Percentiles rank a stretch among this genome's conserved stretches.
These are phyloP conservation scores for Tanytarsus gracilentus DNA, from an alignment of 2,888 invertebrate genomes.

Conservation along the genomic window DNA sequence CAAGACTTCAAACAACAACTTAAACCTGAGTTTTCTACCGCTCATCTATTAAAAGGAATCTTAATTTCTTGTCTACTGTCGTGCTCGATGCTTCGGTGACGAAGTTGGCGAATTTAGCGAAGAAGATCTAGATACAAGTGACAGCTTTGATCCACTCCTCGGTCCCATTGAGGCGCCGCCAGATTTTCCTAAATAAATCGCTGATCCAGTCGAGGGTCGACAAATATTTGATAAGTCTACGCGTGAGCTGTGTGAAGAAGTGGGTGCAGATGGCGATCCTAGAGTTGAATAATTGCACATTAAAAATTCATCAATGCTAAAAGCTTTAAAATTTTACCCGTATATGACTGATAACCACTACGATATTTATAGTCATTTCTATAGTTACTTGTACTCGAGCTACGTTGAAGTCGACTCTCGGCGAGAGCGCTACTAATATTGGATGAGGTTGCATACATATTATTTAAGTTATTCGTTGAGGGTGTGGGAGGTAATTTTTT, in stretches of 20 bases:
- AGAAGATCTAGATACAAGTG: slow-evolving; percentile 14
- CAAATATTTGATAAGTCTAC: slow-evolving; percentile 54
- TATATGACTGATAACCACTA: slow-evolving; percentile 56
- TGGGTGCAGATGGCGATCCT: slow-evolving; percentile 56
- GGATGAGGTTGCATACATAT: slow-evolving; percentile 33
- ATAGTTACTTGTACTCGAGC: slow-evolving; percentile 30
- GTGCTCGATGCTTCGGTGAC: slow-evolving; percentile 18
- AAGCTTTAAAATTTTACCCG: slow-evolving; percentile 43
- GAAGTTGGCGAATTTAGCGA: slow-evolving; percentile 13
- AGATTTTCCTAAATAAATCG: slow-evolving; percentile 48
- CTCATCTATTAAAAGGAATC: too few species aligned
- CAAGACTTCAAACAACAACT: too few species aligned
- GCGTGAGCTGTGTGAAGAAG: slow-evolving; percentile 64
- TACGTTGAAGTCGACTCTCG: slow-evolving; percentile 31
- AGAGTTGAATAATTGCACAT: slow-evolving; percentile 29
- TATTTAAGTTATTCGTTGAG: slow-evolving; percentile 36
- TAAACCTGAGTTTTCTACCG: too few species aligned
- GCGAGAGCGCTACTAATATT: background rate
- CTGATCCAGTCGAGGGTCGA: slow-evolving; percentile 45
- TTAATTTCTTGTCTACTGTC: too few species aligned
- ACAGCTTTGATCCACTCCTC: slow-evolving; percentile 8
- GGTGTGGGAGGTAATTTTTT: slow-evolving; percentile 33
- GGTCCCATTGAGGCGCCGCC: background rate
- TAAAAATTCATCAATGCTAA: background rate
- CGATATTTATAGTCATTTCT: slow-evolving; percentile 30